Evolutionary conservation across 2,888 invertebrate species (phyloP).

Genomic region (Acronicta alni): DNA sequence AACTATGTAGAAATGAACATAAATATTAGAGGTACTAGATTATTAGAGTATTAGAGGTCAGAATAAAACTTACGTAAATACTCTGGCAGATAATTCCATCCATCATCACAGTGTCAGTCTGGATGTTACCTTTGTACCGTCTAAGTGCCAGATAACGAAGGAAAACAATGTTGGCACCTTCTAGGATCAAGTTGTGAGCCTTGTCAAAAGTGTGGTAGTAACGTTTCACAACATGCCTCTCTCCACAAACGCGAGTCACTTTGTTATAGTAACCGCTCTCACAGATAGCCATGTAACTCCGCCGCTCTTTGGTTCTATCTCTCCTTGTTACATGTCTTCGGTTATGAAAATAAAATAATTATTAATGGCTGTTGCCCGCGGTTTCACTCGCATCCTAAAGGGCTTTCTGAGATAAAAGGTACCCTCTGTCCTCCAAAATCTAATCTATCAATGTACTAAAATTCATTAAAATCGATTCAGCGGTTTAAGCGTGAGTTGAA

Average conservation of each 20-base stretch:
- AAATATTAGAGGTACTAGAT: background rate
- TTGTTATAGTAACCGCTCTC: constrained; percentile 88
- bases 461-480: no score
- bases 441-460: no score
- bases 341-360: constrained; percentile 11
- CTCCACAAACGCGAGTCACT: constrained; percentile 83
- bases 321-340: constrained; percentile 81
- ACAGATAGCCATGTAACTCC: constrained; percentile 87
- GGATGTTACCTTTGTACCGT: constrained; percentile 87
- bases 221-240: constrained; percentile 79
- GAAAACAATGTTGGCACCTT: constrained; percentile 90
- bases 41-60: no score
- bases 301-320: constrained; percentile 83
- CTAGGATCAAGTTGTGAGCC: constrained; percentile 88
- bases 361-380: no score
- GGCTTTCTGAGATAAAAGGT: no score
- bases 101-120: constrained; percentile 88
- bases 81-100: constrained; percentile 90
- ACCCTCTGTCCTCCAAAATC: no score
- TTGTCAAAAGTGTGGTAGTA: constrained; percentile 86
- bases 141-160: constrained; percentile 89
- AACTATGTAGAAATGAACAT: background rate
- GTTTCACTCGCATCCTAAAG: no score
- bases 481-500: no score
- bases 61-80: constrained; percentile 87